Conservation (phyloP, 2,888 invertebrate species). For the Neoaliturus tenellus region DNA sequence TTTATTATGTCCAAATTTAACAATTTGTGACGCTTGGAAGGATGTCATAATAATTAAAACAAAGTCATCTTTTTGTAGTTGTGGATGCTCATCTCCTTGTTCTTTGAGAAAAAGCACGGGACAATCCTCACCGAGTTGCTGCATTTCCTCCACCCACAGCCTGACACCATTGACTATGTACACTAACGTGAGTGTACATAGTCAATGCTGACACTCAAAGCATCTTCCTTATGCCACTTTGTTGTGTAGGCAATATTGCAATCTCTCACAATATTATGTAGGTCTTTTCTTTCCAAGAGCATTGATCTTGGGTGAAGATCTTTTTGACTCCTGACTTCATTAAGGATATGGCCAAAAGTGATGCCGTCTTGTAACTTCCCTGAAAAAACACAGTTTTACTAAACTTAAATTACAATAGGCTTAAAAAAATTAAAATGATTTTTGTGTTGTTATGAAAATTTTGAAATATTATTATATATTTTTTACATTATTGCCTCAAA, state of each 20-base stretch:
- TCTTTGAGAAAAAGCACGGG: slow-evolving; percentile 62
- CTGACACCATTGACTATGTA: too few species aligned
- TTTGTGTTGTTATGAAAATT: too few species aligned
- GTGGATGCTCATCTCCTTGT: slow-evolving; percentile 55
- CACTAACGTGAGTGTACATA: too few species aligned
- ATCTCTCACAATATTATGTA: slow-evolving; percentile 65
- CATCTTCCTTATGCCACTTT: slow-evolving; percentile 62
- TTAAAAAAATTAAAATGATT: too few species aligned
- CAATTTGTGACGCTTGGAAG: slow-evolving; percentile 60
- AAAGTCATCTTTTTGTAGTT: slow-evolving; percentile 62
- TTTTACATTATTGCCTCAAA: too few species aligned
- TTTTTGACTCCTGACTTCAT: slow-evolving; percentile 16
- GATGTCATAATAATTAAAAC: slow-evolving; percentile 65
- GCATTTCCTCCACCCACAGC: slow-evolving; percentile 63
- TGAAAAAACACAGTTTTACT: too few species aligned
- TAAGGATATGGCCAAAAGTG: slow-evolving; percentile 11
- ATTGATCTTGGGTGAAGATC: slow-evolving; percentile 55
- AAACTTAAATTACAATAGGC: too few species aligned
- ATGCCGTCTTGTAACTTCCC: slow-evolving; percentile 6
- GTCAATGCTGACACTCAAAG: too few species aligned
- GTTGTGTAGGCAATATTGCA: slow-evolving; percentile 62
- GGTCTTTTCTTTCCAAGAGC: slow-evolving; percentile 65
- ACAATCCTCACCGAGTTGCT: slow-evolving; percentile 47
- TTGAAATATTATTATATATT: too few species aligned
- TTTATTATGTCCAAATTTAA: slow-evolving; percentile 64